Conservation (phyloP, 2,888 invertebrate genomes). For the Dicroscelio sp. region DNA sequence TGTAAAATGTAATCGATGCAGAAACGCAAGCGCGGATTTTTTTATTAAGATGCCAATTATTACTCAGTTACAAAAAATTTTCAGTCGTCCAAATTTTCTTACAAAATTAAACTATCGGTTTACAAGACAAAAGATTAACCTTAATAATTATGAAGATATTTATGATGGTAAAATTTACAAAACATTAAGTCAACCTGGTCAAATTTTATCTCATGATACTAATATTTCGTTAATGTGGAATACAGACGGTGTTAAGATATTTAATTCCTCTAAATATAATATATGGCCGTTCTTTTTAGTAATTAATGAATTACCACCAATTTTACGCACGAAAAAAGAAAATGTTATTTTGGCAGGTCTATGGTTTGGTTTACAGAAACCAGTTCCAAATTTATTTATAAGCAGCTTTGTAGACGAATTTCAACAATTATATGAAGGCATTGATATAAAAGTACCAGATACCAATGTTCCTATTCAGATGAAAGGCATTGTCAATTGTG, state of each 20-base stretch:
- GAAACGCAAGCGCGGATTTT: neutral
- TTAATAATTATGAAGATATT: slow-evolving; percentile 17
- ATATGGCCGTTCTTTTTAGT: slow-evolving; percentile 12
- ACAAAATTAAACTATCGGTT: slow-evolving; percentile 66
- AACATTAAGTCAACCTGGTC: neutral
- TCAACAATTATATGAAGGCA: slow-evolving; percentile 34
- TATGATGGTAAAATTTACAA: slow-evolving; percentile 32
- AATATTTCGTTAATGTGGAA: slow-evolving; percentile 34
- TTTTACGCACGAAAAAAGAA: slow-evolving; percentile 16
- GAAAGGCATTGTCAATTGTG: slow-evolving; percentile 34
- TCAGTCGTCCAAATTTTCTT: slow-evolving; percentile 45
- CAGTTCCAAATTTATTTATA: slow-evolving; percentile 47
- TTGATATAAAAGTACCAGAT: slow-evolving; percentile 13
- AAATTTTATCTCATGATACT: neutral
- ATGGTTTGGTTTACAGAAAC: slow-evolving; percentile 24
- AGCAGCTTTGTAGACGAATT: slow-evolving; percentile 17
- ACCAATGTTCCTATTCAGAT: neutral
- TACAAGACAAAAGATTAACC: slow-evolving; percentile 32
- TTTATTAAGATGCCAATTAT: slow-evolving; percentile 40
- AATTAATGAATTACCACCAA: slow-evolving; percentile 7
- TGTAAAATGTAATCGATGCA: neutral
- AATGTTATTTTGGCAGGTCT: slow-evolving; percentile 30
- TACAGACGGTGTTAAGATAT: slow-evolving; percentile 19
- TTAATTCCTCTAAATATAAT: slow-evolving; percentile 4
- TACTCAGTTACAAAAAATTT: slow-evolving; percentile 46